phyloP scores from a whole-genome alignment of 2,888 invertebrate species.

The Lordiphosa andalusiaca region DNA sequence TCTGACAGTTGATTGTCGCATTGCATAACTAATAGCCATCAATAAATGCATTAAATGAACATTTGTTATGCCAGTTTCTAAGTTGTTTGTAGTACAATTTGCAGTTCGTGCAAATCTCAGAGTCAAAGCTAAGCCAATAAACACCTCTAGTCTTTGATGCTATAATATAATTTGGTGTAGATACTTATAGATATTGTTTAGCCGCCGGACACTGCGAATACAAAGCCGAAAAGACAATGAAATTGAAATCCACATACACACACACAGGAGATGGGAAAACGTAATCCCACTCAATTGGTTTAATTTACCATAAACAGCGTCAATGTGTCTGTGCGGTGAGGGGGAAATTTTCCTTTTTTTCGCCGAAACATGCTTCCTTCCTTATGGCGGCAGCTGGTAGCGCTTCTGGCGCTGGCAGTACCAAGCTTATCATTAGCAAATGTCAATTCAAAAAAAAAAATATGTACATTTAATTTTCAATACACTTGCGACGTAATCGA shows the following conservation, averaged over 20 bases:
- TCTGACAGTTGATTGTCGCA: constrained; percentile 40
- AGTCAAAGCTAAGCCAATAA: constrained; percentile 47
- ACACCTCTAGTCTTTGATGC: constrained; percentile 62
- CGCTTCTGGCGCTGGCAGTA: constrained; percentile 42
- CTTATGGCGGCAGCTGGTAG: constrained; percentile 50
- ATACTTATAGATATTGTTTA: constrained; percentile 41
- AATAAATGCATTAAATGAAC: constrained; percentile 63
- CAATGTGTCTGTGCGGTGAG: constrained; percentile 46
- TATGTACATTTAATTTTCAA: constrained; percentile 48
- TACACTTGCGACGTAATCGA: constrained; percentile 41
- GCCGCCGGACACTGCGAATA: constrained; percentile 45
- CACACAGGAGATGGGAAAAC: constrained; percentile 11
- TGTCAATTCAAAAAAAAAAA: constrained; percentile 63
- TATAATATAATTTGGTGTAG: constrained; percentile 18
- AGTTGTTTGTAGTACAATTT: constrained; percentile 20
- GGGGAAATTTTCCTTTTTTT: constrained; percentile 34
- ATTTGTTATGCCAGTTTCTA: constrained; percentile 25
- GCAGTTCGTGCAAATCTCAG: constrained; percentile 56
- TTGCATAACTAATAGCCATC: constrained; percentile 27
- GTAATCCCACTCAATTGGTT: constrained; percentile 70
- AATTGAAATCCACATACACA: constrained; percentile 42
- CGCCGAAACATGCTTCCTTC: constrained; percentile 47
- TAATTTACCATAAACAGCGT: constrained; percentile 73
- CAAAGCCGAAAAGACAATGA: constrained; percentile 40
- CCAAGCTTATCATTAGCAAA: constrained; percentile 62